These are phyloP conservation scores for Mastacembelus armatus DNA, from an alignment of 2,797 vertebrate genomes.

Conservation along the genomic window DNA sequence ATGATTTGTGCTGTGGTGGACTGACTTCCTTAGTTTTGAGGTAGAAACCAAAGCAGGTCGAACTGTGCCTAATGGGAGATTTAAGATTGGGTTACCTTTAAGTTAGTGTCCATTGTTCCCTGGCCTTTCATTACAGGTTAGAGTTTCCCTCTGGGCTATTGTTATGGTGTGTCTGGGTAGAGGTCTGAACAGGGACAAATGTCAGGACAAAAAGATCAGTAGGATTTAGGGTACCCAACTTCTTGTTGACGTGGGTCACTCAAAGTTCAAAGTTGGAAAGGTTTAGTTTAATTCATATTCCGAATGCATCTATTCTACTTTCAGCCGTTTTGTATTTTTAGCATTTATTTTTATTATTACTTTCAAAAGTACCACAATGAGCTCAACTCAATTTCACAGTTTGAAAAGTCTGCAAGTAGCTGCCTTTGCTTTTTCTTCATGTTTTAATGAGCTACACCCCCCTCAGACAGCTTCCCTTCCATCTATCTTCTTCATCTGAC, in stretches of 20 bases:
- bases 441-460: conserved; percentile 77
- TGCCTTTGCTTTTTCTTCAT: conserved; percentile 64
- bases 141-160: conserved; percentile 90
- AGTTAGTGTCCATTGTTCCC: conserved; percentile 90
- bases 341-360: conserved; percentile 11
- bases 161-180: conserved; percentile 82
- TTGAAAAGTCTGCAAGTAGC: conserved; percentile 65
- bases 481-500: conserved; percentile 69
- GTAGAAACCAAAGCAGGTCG: conserved; percentile 75
- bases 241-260: conserved; percentile 64
- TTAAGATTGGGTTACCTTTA: conserved; percentile 93
- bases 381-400: conserved; percentile 43
- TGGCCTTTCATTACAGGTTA: conserved; percentile 93
- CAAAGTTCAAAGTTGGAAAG: conserved; percentile 61
- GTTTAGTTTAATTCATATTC: conserved; percentile 28
- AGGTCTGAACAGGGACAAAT: conserved; percentile 86
- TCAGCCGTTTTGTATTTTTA: conserved; percentile 6
- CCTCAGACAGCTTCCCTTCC: conserved; percentile 44
- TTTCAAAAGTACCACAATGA: conserved; percentile 31
- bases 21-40: conserved; percentile 51
- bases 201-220: conserved; percentile 80
- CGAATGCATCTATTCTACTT: background rate
- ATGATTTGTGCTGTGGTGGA: conserved; percentile 38
- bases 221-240: conserved; percentile 65
- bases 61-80: conserved; percentile 91